Base-by-base conservation (phyloP, 2,113 vertebrate species). In the Anas platyrhynchos region DNA sequence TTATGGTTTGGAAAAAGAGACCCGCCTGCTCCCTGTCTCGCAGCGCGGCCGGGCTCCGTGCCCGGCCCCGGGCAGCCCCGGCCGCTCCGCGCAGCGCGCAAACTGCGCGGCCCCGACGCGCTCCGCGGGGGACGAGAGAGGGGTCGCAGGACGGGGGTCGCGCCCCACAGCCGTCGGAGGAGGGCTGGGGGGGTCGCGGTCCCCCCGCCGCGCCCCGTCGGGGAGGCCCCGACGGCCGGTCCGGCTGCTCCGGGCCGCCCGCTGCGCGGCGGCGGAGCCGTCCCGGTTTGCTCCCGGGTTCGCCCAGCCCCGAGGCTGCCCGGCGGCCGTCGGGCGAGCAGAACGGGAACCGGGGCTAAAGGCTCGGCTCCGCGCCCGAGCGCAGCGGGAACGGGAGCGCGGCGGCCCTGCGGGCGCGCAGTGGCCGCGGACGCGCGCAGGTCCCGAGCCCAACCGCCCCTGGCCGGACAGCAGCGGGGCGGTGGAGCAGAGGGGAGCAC, bases 1-100 rank as follows among this genome's bases (percentile, higher is more conserved):
- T 97, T 98, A 98, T 98, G 98, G 98, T 99, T 99, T 99, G 98
- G 98, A 98, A 97, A 98, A 98, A 98, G 97, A 98, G 93, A 82
- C 94, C 65, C 66, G 17, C 75, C 81, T 97, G 41, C 56, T 97
- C 43, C 74, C 88, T 96, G 55, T 54, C 25, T 88, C 21, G 17
- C 29, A 32, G 58, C 16, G 82, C 74, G 50, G 74, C 65, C 61
- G 50, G 38, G 36, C 61, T 63, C 36, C 25, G 61, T 23, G 46
- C 46, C 46, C 46, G 46, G 46, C 46, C 46, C 46, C 46, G 46
- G 46, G 46, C 46, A 46, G 46, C 46, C 46, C 46, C 46, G 46
- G 46, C 46, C 46, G 46, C 46, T 48, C 46, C 46, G 46, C 46
- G 46, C 46, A 20, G 43, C 7, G 48, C 52, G 6, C 32, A 27